Percentiles rank a stretch among this genome's conserved stretches.
Conservation (phyloP, 2,888 invertebrate species). For the Agriopis marginaria region DNA sequence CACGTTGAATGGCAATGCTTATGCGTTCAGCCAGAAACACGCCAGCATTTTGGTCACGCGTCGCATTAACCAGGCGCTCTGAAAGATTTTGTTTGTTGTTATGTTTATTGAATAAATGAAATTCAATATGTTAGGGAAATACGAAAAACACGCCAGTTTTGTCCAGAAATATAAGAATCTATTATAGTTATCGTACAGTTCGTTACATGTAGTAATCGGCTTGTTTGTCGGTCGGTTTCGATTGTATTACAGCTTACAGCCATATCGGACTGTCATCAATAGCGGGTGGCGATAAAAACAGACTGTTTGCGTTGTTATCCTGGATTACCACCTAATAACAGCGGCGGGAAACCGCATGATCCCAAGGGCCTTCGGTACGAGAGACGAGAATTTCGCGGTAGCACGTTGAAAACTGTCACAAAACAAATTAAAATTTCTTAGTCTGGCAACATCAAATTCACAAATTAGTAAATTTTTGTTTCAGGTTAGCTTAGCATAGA, state of each 20-base stretch:
- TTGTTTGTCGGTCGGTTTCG: constrained; percentile 17
- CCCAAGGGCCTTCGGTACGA: constrained; percentile 10
- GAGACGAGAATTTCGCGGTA: not conserved
- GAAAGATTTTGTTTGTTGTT: no score
- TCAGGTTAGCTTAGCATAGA: no score
- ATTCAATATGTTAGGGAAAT: no score
- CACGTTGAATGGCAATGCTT: no score
- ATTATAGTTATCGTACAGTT: not conserved
- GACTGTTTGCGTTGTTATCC: constrained; percentile 22
- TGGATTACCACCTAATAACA: constrained; percentile 44
- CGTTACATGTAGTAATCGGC: constrained; percentile 8
- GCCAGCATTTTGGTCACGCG: no score
- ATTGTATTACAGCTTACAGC: constrained; percentile 10
- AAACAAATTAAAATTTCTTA: no score
- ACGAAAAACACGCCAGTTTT: not conserved
- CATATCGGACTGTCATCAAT: constrained; percentile 24
- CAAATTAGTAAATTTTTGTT: no score
- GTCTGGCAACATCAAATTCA: no score
- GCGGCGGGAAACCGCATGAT: constrained; percentile 20
- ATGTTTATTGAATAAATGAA: no score
- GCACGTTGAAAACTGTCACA: no score
- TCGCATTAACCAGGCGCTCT: no score
- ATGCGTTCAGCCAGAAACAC: no score
- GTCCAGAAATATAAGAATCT: not conserved
- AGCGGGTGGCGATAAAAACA: constrained; percentile 24